These are phyloP conservation scores for Crax fasciolata DNA, from an alignment of 2,797 vertebrate genomes.

Conservation along the genomic window DNA sequence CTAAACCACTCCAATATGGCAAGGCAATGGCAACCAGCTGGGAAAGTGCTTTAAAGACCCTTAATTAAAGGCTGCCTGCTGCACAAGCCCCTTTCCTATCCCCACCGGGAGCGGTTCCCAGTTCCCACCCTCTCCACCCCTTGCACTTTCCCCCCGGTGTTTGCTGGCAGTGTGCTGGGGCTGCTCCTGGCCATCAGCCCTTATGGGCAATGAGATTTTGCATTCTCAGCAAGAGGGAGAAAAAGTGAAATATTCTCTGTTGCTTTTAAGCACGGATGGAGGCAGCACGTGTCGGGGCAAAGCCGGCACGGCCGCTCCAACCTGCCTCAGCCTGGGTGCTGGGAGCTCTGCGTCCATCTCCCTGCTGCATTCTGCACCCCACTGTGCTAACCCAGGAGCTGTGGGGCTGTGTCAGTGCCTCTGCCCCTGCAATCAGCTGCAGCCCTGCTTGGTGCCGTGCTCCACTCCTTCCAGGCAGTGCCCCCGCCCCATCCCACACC, in stretches of 20 bases:
- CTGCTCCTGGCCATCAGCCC: constrained; percentile 1
- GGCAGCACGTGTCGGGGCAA: background rate
- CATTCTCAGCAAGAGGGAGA: background rate
- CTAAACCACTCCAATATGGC: constrained; percentile 80
- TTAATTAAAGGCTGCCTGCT: constrained; percentile 81
- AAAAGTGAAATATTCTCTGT: background rate
- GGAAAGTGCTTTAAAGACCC: constrained; percentile 65
- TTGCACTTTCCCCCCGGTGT: constrained; percentile 55
- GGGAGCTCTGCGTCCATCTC: background rate
- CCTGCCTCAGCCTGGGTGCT: background rate
- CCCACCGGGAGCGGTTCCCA: background rate
- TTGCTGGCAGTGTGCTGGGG: constrained; percentile 50
- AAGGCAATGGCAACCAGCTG: constrained; percentile 77
- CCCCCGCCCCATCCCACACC: background rate
- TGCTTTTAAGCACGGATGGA: background rate
- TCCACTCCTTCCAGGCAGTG: background rate
- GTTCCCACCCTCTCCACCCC: background rate
- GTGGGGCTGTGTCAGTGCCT: background rate
- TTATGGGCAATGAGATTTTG: background rate
- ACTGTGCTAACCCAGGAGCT: fast-evolving
- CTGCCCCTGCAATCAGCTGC: fast-evolving
- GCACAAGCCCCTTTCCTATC: constrained; percentile 39
- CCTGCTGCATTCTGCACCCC: fast-evolving
- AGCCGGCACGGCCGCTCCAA: fast-evolving
- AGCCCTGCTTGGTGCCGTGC: fast-evolving